These are phyloP conservation scores for Anas platyrhynchos DNA, from an alignment of 2,113 vertebrate species.

Conservation along the genomic window DNA sequence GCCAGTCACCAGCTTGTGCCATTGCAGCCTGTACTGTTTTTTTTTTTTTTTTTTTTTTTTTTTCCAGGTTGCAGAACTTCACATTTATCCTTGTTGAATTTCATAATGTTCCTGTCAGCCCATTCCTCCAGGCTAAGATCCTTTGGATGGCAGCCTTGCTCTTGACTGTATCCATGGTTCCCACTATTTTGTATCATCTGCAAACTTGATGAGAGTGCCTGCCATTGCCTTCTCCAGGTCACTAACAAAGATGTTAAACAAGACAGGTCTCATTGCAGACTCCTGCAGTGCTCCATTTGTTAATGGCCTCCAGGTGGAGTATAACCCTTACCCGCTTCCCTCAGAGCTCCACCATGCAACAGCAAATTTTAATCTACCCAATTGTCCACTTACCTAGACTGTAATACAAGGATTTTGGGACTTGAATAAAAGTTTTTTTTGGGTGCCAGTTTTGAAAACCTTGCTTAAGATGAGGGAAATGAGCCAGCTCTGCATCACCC, in stretches of 20 bases:
- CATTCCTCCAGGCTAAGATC: background rate
- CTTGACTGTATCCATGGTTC: background rate
- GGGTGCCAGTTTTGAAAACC: background rate
- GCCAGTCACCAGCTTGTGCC: rapidly evolving
- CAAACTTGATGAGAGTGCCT: background rate
- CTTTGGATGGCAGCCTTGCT: background rate
- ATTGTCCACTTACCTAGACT: background rate
- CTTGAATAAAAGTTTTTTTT: background rate
- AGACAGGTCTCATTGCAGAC: background rate
- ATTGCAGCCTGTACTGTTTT: background rate
- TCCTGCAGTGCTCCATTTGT: background rate
- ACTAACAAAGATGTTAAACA: background rate
- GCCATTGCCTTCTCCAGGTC: background rate
- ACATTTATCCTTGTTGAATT: background rate
- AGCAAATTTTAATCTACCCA: background rate
- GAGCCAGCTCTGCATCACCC: background rate
- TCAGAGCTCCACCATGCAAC: background rate
- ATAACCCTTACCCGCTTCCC: background rate
- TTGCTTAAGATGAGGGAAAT: background rate
- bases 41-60: background rate
- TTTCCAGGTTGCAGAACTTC: background rate
- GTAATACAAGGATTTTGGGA: background rate
- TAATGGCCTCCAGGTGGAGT: background rate
- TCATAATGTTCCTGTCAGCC: background rate
- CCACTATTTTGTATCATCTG: background rate